Evolutionary conservation across 2,113 vertebrate species (phyloP).

Genomic region (Sinosuthora webbiana): DNA sequence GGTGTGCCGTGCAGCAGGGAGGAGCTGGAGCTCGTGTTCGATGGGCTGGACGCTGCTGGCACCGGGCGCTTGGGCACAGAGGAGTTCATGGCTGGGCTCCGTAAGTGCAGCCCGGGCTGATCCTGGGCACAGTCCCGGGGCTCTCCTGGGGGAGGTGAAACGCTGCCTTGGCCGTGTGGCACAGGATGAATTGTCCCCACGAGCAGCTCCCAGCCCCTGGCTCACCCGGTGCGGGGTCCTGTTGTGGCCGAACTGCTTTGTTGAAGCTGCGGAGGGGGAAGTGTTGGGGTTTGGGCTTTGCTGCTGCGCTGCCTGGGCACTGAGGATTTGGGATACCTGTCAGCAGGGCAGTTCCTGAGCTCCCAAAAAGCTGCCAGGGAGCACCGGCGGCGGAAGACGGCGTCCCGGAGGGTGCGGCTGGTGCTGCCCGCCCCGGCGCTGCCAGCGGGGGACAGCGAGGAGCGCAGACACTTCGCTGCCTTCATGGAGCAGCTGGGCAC

Average conservation of each 20-base stretch:
- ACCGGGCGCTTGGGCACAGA: conserved; percentile 52
- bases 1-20: conserved; percentile 43
- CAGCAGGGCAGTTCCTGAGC: conserved; percentile 55
- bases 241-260: rapidly evolving
- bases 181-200: rapidly evolving
- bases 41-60: conserved; percentile 62
- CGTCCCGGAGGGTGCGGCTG: neutral
- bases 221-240: rapidly evolving
- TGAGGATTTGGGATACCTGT: neutral
- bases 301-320: rapidly evolving
- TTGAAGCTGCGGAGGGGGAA: rapidly evolving
- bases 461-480: conserved; percentile 57
- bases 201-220: neutral
- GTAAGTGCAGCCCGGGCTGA: conserved; percentile 43
- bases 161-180: neutral
- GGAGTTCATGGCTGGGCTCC: conserved; percentile 66
- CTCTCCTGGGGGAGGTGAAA: neutral
- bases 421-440: neutral
- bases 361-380: neutral
- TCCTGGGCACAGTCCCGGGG: rapidly evolving
- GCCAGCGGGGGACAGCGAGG: conserved; percentile 29
- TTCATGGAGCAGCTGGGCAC: conserved; percentile 72
- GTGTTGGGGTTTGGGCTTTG: neutral
- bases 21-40: conserved; percentile 70
- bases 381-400: conserved; percentile 6